Evolutionary conservation across 2,888 invertebrate species (phyloP).

Genomic region (Cheilosia vernalis): DNA sequence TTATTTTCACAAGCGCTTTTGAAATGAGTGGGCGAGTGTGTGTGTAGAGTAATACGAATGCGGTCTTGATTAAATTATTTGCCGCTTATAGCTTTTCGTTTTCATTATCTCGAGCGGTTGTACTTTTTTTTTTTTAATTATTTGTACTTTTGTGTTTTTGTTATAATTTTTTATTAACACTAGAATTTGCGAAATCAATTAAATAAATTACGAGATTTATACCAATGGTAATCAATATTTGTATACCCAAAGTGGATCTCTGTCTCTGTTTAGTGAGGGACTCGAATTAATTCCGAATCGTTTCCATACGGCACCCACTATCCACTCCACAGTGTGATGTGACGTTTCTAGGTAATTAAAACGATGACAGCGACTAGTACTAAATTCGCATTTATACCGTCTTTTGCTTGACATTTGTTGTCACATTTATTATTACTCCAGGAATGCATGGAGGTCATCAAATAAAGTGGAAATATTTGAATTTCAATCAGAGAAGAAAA

Average conservation of each 20-base stretch:
- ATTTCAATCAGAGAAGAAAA: slow-evolving; percentile 10
- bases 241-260: neutral
- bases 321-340: neutral
- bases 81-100: slow-evolving; percentile 49
- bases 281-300: neutral
- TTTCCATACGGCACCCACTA: neutral
- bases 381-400: neutral
- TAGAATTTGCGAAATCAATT: slow-evolving; percentile 19
- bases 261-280: neutral
- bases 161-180: slow-evolving; percentile 28
- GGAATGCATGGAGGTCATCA: neutral
- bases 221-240: slow-evolving; percentile 3
- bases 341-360: neutral
- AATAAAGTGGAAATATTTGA: neutral
- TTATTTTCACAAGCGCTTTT: slow-evolving; percentile 35
- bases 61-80: slow-evolving; percentile 66
- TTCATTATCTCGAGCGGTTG: slow-evolving; percentile 32
- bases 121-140: slow-evolving; percentile 7
- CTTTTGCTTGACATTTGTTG: neutral
- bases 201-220: slow-evolving; percentile 21
- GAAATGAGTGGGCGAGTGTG: slow-evolving; percentile 5
- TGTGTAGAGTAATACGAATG: slow-evolving; percentile 29
- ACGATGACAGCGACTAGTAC: neutral
- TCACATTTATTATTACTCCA: neutral
- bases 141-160: slow-evolving; percentile 21